Evolutionary conservation across 2,113 vertebrate species (phyloP), one percentile per base, ranked within the genome.

Genomic region (Callorhinus ursinus): DNA sequence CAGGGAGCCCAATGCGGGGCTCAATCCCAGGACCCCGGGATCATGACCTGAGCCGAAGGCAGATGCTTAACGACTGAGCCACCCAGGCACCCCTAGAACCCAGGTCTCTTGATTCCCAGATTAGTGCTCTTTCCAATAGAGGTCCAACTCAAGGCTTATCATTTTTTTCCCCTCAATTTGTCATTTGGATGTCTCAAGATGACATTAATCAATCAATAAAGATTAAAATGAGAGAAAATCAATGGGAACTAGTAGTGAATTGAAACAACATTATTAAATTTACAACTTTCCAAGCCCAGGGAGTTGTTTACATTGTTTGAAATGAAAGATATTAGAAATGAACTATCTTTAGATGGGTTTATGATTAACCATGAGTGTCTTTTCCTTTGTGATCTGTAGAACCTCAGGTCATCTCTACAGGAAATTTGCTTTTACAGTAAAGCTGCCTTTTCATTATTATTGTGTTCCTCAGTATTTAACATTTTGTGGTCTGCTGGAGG

Each of bases 181-280:
- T 96, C 98, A 96, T 98, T 98, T 97, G 91, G 82, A 93, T 95
- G 72, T 97, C 98, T 96, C 24, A 97, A 94, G 86, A 97, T 97
- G 53, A 93, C 97, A 96, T 98, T 98, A 98, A 96, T 98, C 98
- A 97, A 96, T 98, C 98, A 98, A 94, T 98, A 98, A 80, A 88
- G 97, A 94, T 97, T 97, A 98, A 98, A 98, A 96, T 0, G 95
- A 98, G 98, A 98, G 98, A 97, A 98, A 98, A 98, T 98, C 97
- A 96, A 97, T 98, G 95, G 80, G 89, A 96, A 97, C 90, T 96
- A 98, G 93, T 97, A 95, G 97, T 97, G 98, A 96, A 97, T 95
- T 98, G 93, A 93, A 98, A 98, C 95, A 98, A 95, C 96, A 96
- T 98, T 98, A 98, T 98, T 98, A 98, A 94, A 98, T 98, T 98